These are phyloP conservation scores for Microtus montanus DNA, from an alignment of 2,113 vertebrate species.

Conservation along the genomic window DNA sequence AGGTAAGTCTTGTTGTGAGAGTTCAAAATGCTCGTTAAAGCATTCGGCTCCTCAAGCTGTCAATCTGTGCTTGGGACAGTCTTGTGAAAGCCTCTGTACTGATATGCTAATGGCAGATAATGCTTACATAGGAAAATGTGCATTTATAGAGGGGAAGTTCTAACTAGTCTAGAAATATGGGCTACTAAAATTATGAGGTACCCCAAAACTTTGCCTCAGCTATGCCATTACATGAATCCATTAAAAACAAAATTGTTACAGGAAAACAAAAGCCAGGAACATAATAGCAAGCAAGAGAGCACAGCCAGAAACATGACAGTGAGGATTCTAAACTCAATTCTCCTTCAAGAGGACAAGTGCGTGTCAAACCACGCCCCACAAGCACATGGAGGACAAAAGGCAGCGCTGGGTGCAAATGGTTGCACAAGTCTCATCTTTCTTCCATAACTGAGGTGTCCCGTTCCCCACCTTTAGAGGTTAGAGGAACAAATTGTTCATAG, in stretches of 20 bases:
- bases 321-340: neutral
- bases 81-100: conserved; percentile 13
- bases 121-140: neutral
- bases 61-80: neutral
- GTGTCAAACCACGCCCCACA: neutral
- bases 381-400: neutral
- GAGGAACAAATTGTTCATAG: conserved; percentile 15
- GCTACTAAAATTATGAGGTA: neutral
- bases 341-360: conserved; percentile 2
- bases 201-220: conserved; percentile 4
- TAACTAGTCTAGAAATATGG: neutral
- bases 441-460: neutral
- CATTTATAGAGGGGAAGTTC: neutral
- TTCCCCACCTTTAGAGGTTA: neutral
- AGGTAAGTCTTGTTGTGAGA: neutral
- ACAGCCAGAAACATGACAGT: neutral
- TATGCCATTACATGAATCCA: neutral
- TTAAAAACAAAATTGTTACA: conserved; percentile 5
- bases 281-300: neutral
- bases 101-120: neutral
- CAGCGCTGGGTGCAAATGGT: neutral
- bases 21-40: conserved; percentile 21
- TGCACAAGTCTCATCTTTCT: neutral
- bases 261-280: neutral
- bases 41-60: neutral